Evolutionary conservation across 2,888 invertebrate genomes (phyloP), one percentile per base, ranked within the genome.

Genomic region (Gari tellinella): DNA sequence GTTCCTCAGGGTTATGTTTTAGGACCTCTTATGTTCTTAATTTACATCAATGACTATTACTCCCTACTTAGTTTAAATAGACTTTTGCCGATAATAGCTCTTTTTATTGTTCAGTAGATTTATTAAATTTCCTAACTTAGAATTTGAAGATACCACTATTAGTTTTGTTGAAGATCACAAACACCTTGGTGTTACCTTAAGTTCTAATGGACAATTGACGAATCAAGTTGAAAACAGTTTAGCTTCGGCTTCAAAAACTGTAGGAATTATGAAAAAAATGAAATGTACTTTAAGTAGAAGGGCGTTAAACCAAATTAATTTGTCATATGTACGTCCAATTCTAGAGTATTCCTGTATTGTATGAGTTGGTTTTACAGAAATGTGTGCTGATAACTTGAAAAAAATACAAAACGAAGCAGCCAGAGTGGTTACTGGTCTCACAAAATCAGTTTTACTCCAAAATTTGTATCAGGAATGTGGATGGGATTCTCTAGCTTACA

Each of bases 151-250:
- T 10, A 31, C 10, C 4, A 4, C 31, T 7, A 31, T 31, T 31
- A 31, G 10, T 31, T 31, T 31, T 31, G 31, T 69, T 26, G 31
- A 51, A 17, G 5, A 51, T 1, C 63, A 69, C 19, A 69, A 63
- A 17, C 69, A 63, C 51, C 45, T 63, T 2, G 69, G 62, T 10
- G 45, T 65, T n/a, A 70, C 55, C 31, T 23, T 70, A 17, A 57
- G 43, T 46, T 1, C 19, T 1, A 31, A 68, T 49, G 43, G 31
- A 14, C 14, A 51, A 19, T 56, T 63, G 53, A 31, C 43, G n/a
- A 10, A 37, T 49, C 61, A 66, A 15, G 49, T 62, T 8, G 19
- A 41, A 17, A 52, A 61, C 21, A 58, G 67, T 15, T 15, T 52
- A 12, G 43, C 14, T 21, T 19, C 49, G 31, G 48, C 72, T 5